Percentiles rank a stretch among this genome's conserved stretches.
phyloP scores from a whole-genome alignment of 2,888 invertebrate genomes.

The Plusia festucae region DNA sequence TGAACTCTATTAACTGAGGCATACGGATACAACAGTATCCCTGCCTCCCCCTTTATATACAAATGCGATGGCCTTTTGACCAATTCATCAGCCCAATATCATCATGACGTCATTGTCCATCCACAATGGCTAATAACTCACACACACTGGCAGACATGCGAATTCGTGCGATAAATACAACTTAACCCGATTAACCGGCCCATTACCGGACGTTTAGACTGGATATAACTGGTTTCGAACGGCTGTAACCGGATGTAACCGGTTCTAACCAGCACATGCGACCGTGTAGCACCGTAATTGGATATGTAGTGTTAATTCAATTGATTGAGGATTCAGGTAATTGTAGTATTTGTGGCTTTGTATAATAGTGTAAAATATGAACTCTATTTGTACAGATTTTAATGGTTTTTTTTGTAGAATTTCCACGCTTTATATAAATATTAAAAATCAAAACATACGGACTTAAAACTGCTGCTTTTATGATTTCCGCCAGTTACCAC shows the following conservation, averaged over 20 bases:
- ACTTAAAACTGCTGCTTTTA: too few relatives aligned
- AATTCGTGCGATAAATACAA: slow-evolving; percentile 61
- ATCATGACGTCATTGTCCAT: slow-evolving; percentile 32
- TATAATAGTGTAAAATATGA: neutral
- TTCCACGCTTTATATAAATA: too few relatives aligned
- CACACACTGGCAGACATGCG: slow-evolving; percentile 32
- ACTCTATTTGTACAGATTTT: too few relatives aligned
- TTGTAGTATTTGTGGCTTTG: slow-evolving; percentile 11
- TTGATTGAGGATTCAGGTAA: slow-evolving; percentile 34
- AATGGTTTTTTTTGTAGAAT: too few relatives aligned
- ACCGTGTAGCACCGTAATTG: slow-evolving; percentile 52
- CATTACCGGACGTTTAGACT: slow-evolving; percentile 60
- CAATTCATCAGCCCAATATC: slow-evolving; percentile 36
- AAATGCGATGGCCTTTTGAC: slow-evolving; percentile 8
- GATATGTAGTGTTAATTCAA: slow-evolving; percentile 48
- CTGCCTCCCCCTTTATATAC: neutral
- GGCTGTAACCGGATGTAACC: slow-evolving; percentile 50
- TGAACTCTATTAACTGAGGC: too few relatives aligned
- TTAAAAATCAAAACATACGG: too few relatives aligned
- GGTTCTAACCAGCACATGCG: slow-evolving; percentile 45
- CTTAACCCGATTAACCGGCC: slow-evolving; percentile 56
- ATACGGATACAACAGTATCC: too few relatives aligned
- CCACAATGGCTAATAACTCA: slow-evolving; percentile 49
- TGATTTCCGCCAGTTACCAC: too few relatives aligned
- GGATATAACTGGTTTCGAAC: slow-evolving; percentile 61